Percentiles rank a stretch among this genome's conserved stretches.
Evolutionary conservation across 2,888 invertebrate genomes (phyloP).

Genomic region (Odontocolon sp.): DNA sequence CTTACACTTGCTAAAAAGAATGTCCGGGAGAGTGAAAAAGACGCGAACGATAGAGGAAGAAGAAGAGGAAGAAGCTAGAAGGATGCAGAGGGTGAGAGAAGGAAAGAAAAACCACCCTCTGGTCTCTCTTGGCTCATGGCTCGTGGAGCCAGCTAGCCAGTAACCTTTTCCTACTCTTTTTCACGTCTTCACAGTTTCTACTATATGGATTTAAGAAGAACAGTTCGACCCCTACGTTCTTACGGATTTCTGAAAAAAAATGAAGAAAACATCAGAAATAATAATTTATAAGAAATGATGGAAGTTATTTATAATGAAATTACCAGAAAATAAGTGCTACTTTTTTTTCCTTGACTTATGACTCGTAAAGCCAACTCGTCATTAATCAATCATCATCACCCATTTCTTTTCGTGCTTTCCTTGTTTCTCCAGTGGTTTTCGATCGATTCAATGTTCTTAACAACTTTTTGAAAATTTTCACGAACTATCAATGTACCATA

Average conservation of each 20-base stretch:
- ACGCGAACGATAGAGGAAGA: slow-evolving; percentile 23
- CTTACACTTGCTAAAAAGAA: slow-evolving; percentile 74
- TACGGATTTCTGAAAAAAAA: background rate
- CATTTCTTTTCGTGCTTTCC: too few species aligned
- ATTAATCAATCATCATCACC: too few species aligned
- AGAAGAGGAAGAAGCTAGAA: background rate
- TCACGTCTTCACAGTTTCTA: slow-evolving; percentile 3
- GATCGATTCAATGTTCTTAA: too few species aligned
- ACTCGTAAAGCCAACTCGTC: too few species aligned
- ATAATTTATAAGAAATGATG: too few species aligned
- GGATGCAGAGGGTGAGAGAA: background rate
- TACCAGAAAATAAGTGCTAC: too few species aligned
- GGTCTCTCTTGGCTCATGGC: background rate
- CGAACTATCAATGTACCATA: too few species aligned
- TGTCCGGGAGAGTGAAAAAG: slow-evolving; percentile 66
- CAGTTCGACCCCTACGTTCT: background rate
- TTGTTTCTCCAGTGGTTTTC: too few species aligned
- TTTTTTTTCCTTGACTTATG: too few species aligned
- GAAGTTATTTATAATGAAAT: too few species aligned
- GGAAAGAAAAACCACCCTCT: slow-evolving; percentile 55
- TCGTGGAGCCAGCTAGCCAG: slow-evolving; percentile 11
- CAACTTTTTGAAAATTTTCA: too few species aligned
- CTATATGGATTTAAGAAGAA: background rate
- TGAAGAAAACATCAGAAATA: too few species aligned
- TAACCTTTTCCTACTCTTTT: slow-evolving; percentile 12